phyloP scores from a whole-genome alignment of 2,797 vertebrate genomes.

The Macropodus opercularis region DNA sequence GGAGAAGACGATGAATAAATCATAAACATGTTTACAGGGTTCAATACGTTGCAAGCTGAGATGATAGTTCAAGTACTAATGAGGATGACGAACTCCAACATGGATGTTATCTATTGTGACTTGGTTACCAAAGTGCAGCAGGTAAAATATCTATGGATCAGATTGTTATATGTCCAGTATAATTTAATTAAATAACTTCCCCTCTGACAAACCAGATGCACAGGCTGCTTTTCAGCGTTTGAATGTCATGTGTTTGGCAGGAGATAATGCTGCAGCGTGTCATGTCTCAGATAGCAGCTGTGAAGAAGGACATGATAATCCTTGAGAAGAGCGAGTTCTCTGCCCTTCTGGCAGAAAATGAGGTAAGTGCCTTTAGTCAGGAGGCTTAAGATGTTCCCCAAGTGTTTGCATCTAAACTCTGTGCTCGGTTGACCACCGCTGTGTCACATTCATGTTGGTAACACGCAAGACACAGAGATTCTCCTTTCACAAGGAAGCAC shows the following conservation, averaged over 20 bases:
- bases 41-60: slow-evolving; percentile 89
- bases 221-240: not conserved
- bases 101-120: slow-evolving; percentile 89
- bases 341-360: slow-evolving; percentile 90
- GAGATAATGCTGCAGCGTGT: slow-evolving; percentile 95
- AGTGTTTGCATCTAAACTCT: too few relatives aligned
- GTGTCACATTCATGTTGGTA: not conserved
- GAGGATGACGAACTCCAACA: slow-evolving; percentile 88
- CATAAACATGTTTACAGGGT: slow-evolving; percentile 80
- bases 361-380: slow-evolving; percentile 81
- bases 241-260: slow-evolving; percentile 68
- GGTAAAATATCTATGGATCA: too few relatives aligned
- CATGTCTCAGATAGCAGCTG: slow-evolving; percentile 90
- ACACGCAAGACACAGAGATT: too few relatives aligned
- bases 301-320: slow-evolving; percentile 99
- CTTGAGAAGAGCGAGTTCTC: slow-evolving; percentile 98
- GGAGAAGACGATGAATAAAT: not conserved
- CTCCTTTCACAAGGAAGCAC: too few relatives aligned
- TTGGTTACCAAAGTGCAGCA: slow-evolving; percentile 97
- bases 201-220: not conserved
- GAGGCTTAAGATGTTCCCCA: not conserved
- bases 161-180: too few relatives aligned
- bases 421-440: not conserved
- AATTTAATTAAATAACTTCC: not conserved
- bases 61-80: slow-evolving; percentile 86